Base-by-base conservation (phyloP, 1,140 invertebrate species). In the Pachypsylla venusta region DNA sequence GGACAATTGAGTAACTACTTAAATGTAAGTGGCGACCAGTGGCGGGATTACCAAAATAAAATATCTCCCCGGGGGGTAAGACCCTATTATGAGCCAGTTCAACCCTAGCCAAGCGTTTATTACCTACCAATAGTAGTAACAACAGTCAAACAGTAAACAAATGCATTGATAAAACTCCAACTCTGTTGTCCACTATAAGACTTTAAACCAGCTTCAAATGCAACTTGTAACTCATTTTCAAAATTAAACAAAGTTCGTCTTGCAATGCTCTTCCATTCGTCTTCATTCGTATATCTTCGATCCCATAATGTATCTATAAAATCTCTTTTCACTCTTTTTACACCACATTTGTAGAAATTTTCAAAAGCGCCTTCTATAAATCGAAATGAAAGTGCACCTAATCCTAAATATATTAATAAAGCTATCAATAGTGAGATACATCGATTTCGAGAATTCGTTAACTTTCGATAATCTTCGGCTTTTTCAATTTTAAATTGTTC, bases 131-230 rank as follows among this genome's bases (percentile, higher is more conserved):
- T 96, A 20, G 93, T 96, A 14, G 93, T 93, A 63, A 94, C 79
- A 62, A 96, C 79, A 56, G 92, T 94, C 64, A 93, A 75, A 69
- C 87, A 90, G 74, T 92, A 98, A 60, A 94, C 83, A 57, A 96
- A 79, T 0, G 91, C 84, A 70, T 95, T 94, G 70, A 92, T 78
- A 73, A 94, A 95, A 64, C 83, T 92, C 91, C 93, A 97, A 12
- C 85, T 83, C 65, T 80, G 82, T 64, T 85, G 81, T 2, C 87
- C 89, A 48, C 86, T 89, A 67, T 88, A 89, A 1, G 80, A 79
- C 20, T 80, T 81, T 13, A 89, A 77, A 0, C 87, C 88, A 5
- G 86, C 81, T 65, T 91, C 86, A 63, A 87, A 85, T 7, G 88
- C 85, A 2, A 77, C 79, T 64, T 91, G 84, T 13, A 93, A 72